Percentiles rank a stretch among this genome's conserved stretches.
phyloP scores from a whole-genome alignment of 2,888 invertebrate species.

The Cryptocheilus praepositus region DNA sequence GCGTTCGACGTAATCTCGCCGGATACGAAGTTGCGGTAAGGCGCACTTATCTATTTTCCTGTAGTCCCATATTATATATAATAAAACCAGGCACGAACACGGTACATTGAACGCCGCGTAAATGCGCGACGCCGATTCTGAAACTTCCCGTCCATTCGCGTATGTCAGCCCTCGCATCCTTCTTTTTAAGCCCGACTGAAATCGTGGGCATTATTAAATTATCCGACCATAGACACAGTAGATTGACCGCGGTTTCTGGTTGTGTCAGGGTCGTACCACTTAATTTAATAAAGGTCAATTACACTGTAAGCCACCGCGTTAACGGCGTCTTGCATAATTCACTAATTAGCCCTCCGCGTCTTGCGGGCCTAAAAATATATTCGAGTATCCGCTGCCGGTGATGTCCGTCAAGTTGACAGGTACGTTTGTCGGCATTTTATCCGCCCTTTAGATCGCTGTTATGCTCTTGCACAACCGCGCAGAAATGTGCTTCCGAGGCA shows the following conservation, averaged over 20 bases:
- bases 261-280: conserved; percentile 55
- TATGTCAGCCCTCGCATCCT: no score
- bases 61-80: conserved; percentile 22
- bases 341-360: conserved; percentile 45
- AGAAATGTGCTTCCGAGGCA: conserved; percentile 29
- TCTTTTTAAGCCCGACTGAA: neutral
- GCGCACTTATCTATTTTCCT: conserved; percentile 23
- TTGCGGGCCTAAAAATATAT: neutral
- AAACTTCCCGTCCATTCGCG: no score
- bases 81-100: conserved; percentile 8
- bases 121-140: no score
- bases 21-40: conserved; percentile 19
- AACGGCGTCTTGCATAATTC: conserved; percentile 54
- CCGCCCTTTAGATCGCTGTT: no score
- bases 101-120: no score
- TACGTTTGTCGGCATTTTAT: no score
- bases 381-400: no score
- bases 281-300: conserved; percentile 63
- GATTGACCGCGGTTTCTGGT: conserved; percentile 45
- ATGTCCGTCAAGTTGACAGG: neutral
- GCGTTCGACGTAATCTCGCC: conserved; percentile 9
- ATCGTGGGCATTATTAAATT: conserved; percentile 46
- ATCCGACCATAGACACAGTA: conserved; percentile 29
- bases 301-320: conserved; percentile 34
- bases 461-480: neutral